phyloP scores from a whole-genome alignment of 2,888 invertebrate species.

The Leptothorax acervorum region DNA sequence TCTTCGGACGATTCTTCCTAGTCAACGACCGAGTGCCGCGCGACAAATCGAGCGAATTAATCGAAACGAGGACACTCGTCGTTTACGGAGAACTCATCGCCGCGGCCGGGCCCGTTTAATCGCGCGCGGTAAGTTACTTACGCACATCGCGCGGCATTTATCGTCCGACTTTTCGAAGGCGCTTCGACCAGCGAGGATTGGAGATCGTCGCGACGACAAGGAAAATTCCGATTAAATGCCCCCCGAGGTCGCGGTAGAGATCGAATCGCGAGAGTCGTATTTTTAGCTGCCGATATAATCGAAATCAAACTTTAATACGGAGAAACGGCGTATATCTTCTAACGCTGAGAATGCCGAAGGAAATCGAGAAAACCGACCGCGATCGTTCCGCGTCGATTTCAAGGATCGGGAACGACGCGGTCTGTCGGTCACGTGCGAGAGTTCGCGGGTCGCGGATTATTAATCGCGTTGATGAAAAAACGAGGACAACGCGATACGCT shows the following conservation, averaged over 20 bases:
- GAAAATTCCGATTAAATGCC: neutral
- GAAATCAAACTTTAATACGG: slow-evolving; percentile 37
- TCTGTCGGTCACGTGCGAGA: slow-evolving; percentile 16
- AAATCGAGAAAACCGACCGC: neutral
- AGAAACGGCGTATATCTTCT: neutral
- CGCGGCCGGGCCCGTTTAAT: neutral
- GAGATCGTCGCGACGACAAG: neutral
- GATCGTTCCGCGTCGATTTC: slow-evolving; percentile 2
- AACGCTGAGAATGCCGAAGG: neutral
- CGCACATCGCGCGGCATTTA: neutral
- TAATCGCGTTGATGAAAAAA: slow-evolving; percentile 69
- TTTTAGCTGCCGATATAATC: slow-evolving; percentile 17
- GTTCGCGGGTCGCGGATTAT: slow-evolving; percentile 56
- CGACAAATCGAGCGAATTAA: slow-evolving; percentile 65
- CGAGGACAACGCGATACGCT: slow-evolving; percentile 64
- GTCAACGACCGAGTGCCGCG: neutral
- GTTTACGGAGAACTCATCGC: neutral
- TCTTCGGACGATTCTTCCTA: neutral
- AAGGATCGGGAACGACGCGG: neutral
- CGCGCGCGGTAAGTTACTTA: neutral
- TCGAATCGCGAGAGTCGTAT: slow-evolving; percentile 7
- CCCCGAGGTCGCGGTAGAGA: neutral
- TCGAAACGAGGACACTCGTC: slow-evolving; percentile 65
- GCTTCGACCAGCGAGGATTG: neutral
- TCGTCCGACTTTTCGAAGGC: neutral